phyloP scores from a whole-genome alignment of 1,140 invertebrate species.

The Diorhabda sublineata region DNA sequence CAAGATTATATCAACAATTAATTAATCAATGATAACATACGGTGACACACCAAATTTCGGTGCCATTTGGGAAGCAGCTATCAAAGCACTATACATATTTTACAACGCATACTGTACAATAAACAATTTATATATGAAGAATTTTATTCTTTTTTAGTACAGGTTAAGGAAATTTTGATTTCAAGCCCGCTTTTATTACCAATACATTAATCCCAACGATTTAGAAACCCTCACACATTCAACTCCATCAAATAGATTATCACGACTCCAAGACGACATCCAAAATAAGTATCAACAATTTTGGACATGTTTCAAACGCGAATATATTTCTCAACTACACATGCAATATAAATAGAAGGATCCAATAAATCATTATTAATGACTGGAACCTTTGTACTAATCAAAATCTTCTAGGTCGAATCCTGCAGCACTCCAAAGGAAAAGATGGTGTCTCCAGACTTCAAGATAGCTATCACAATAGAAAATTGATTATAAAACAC shows the following conservation, averaged over 20 bases:
- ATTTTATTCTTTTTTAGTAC: neutral
- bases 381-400: too few relatives aligned
- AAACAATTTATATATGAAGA: neutral
- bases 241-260: neutral
- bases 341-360: neutral
- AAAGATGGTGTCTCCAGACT: too few relatives aligned
- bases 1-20: neutral
- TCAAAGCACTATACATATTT: slow-evolving; percentile 31
- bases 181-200: neutral
- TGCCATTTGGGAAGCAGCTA: slow-evolving; percentile 41
- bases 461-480: too few relatives aligned
- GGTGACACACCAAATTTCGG: slow-evolving; percentile 43
- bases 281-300: slow-evolving; percentile 2
- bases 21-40: neutral
- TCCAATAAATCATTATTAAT: too few relatives aligned
- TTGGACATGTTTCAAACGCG: neutral
- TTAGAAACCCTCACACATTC: neutral
- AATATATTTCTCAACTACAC: neutral
- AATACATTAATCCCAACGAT: neutral
- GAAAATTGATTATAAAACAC: too few relatives aligned
- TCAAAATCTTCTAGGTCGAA: too few relatives aligned
- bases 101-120: slow-evolving; percentile 22
- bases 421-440: too few relatives aligned
- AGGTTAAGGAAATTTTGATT: neutral
- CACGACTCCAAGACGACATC: neutral